Base-by-base conservation (phyloP, 2,797 vertebrate species). In the Anisognathus igniventris region DNA sequence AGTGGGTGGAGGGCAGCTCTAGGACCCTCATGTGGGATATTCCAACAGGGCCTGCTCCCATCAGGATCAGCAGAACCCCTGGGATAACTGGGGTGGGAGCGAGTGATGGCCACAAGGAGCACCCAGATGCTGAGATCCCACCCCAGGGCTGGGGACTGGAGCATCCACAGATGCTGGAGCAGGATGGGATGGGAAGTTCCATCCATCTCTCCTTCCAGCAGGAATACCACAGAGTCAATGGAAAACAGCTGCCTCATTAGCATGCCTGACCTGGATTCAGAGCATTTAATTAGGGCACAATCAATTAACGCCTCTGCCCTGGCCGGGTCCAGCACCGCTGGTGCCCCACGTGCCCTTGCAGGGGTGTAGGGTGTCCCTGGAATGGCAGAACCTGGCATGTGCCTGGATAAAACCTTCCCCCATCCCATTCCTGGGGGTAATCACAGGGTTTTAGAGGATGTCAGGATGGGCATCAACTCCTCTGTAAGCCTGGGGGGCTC, bases 211-310 rank as follows among this genome's bases (percentile, higher is more conserved):
- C 39, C 76, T 65, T 35, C 8, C 33, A 37, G 57, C 51, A 31
- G 44, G 44, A 77, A 10, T 3, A 2, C 24, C 23, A 3, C 0
- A 0, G 6, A 25, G 56, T 47, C 54, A 25, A 37, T 88, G 90
- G 85, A 57, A 68, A 94, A 31, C 70, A 51, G 60, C 81, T 40
- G 47, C 71, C 76, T 60, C 68, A 5, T 96, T 90, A 94, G 42
- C 50, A 73, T 15, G 70, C 86, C 20, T 94, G 95, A 94, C 87
- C 95, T 92, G 89, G 94, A 93, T 94, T 91, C 4, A 28, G 45
- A 79, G 58, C 33, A 18, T 53, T 74, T 93, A 86, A 96, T 96
- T 95, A 93, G 83, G 70, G 37, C 50, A 5, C 27, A 39, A 93
- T 92, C 86, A 92, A 96, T 92, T 47, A 60, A 78, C 0, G 4